Conservation (phyloP, 2,797 vertebrate genomes). For the Pseudopleuronectes americanus region DNA sequence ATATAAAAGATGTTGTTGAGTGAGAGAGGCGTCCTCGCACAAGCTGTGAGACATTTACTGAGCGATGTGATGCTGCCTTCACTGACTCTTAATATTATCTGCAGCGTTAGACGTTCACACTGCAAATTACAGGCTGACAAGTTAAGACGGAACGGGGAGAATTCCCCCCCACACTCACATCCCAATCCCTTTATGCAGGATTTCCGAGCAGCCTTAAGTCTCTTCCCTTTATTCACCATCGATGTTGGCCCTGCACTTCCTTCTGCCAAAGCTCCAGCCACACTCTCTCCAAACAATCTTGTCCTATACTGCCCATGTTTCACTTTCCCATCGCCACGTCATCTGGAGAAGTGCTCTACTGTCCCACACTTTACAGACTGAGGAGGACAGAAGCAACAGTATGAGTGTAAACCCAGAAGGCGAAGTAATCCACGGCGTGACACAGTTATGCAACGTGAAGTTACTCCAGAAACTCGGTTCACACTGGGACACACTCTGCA, state of each 20-base stretch:
- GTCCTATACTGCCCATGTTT: constrained; percentile 39
- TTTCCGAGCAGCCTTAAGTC: constrained; percentile 45
- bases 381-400: constrained; percentile 52
- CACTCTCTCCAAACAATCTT: constrained; percentile 42
- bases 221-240: constrained; percentile 37
- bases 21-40: not conserved
- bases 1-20: constrained; percentile 4
- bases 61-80: constrained; percentile 21
- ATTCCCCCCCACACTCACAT: constrained; percentile 26
- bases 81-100: constrained; percentile 35
- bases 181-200: constrained; percentile 37
- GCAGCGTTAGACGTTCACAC: constrained; percentile 12
- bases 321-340: constrained; percentile 2
- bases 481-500: constrained; percentile 43
- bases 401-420: constrained; percentile 26
- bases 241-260: constrained; percentile 20
- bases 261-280: constrained; percentile 36
- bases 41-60: no score
- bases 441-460: constrained; percentile 46
- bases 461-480: constrained; percentile 54
- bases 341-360: constrained; percentile 9
- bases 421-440: constrained; percentile 29
- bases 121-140: constrained; percentile 20
- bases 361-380: constrained; percentile 23
- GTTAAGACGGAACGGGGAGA: constrained; percentile 28